Percentiles rank a stretch among this genome's conserved stretches.
Conservation (phyloP, 2,888 invertebrate species). For the Ormyrus rosae region DNA sequence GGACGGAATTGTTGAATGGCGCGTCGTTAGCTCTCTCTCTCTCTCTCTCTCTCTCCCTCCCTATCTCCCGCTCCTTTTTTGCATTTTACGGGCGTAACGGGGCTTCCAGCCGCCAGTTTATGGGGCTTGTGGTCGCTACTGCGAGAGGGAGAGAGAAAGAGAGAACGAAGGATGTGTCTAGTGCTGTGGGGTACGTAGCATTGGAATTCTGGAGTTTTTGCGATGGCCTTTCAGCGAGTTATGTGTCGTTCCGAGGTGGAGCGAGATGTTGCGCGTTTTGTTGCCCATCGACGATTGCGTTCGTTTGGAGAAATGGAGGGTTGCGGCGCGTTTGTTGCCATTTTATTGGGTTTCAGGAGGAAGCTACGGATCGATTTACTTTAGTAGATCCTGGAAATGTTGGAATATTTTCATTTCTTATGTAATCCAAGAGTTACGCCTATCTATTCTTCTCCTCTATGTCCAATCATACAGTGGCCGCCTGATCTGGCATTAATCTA, state of each 20-base stretch:
- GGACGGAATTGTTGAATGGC: conserved; percentile 39
- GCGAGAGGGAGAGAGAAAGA: no score
- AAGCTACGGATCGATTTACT: no score
- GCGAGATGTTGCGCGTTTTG: no score
- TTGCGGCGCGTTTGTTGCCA: not conserved
- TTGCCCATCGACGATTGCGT: not conserved
- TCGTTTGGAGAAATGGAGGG: not conserved
- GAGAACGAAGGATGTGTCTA: not conserved
- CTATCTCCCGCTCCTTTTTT: not conserved
- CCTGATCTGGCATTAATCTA: no score
- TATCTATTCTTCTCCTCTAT: no score
- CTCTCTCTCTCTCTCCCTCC: not conserved
- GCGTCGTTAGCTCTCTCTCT: conserved; percentile 28
- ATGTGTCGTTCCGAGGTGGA: no score
- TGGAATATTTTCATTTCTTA: no score
- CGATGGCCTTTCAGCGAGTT: no score
- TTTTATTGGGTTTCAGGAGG: no score
- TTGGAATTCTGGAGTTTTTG: conserved; percentile 1
- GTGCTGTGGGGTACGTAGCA: not conserved
- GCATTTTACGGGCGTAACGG: conserved; percentile 20
- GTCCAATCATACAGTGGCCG: no score
- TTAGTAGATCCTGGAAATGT: no score
- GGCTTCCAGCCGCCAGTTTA: not conserved
- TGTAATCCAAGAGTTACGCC: no score
- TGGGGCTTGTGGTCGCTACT: not conserved